phyloP scores from a whole-genome alignment of 2,888 invertebrate genomes.

The Tetragonula carbonaria region DNA sequence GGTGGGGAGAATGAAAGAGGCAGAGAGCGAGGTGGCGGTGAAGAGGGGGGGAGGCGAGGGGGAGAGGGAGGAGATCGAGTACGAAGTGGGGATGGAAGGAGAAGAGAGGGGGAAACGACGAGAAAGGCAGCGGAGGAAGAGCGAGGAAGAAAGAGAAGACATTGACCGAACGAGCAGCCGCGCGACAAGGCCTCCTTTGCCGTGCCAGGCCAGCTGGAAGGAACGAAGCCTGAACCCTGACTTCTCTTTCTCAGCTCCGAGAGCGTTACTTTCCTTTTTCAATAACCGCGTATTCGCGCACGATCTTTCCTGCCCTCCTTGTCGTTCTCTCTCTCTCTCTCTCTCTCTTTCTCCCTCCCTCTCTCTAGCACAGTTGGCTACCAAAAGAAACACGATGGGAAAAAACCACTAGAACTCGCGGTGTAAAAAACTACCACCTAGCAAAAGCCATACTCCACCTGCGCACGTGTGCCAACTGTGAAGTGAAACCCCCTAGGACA shows the following conservation, averaged over 20 bases:
- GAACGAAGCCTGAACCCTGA: slow-evolving; percentile 62
- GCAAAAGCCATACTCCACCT: slow-evolving; percentile 75
- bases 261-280: slow-evolving; percentile 51
- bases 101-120: slow-evolving; percentile 38
- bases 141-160: slow-evolving; percentile 79
- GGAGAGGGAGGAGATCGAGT: slow-evolving; percentile 45
- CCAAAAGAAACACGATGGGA: slow-evolving; percentile 67
- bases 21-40: slow-evolving; percentile 48
- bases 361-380: slow-evolving; percentile 44
- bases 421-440: slow-evolving; percentile 70
- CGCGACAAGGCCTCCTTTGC: slow-evolving; percentile 79
- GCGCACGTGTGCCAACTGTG: slow-evolving; percentile 78
- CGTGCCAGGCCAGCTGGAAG: slow-evolving; percentile 79
- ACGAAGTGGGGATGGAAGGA: slow-evolving; percentile 43
- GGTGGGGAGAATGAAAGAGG: slow-evolving; percentile 68
- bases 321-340: neutral
- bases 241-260: slow-evolving; percentile 45
- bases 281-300: slow-evolving; percentile 32
- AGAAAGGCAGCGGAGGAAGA: slow-evolving; percentile 64
- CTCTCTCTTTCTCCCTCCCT: neutral
- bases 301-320: neutral
- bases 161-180: slow-evolving; percentile 83
- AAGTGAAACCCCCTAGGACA: slow-evolving; percentile 71
- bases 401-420: slow-evolving; percentile 69
- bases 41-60: slow-evolving; percentile 39